A percentile compares a stretch with the other conserved stretches of the same genome.
Evolutionary conservation across 2,888 invertebrate species (phyloP).

Genomic region (Pyralis farinalis): DNA sequence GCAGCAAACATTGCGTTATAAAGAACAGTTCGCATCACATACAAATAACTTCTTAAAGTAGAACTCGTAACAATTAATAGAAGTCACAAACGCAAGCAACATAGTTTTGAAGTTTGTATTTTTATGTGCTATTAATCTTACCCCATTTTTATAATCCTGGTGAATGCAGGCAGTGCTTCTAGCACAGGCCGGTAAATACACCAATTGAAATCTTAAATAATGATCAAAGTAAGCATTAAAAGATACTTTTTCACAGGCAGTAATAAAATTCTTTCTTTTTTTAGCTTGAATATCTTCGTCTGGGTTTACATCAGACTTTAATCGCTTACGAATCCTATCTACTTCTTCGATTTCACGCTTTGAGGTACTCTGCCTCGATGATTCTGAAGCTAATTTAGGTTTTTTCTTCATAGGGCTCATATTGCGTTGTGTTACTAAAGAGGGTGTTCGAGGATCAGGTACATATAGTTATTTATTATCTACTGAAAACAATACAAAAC

Average conservation of each 20-base stretch:
- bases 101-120: no score
- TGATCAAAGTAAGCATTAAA: constrained; percentile 49
- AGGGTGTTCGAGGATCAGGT: no score
- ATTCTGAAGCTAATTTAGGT: constrained; percentile 22
- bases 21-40: no score
- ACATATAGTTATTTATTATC: no score
- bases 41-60: no score
- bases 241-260: constrained; percentile 60
- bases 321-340: constrained; percentile 31
- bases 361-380: constrained; percentile 3
- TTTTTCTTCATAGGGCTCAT: constrained; percentile 46
- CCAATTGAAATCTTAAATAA: constrained; percentile 42
- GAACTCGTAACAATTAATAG: no score
- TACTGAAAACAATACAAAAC: no score
- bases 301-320: constrained; percentile 27
- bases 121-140: no score
- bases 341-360: constrained; percentile 30
- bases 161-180: constrained; percentile 40
- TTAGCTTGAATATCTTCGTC: constrained; percentile 36
- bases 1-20: no score
- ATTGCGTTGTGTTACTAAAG: no score
- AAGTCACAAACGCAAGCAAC: no score
- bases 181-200: constrained; percentile 50
- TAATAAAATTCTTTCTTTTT: constrained; percentile 56
- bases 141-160: constrained; percentile 30